A percentile compares a stretch with the other conserved stretches of the same genome.
Evolutionary conservation across 2,797 vertebrate genomes (phyloP).

Genomic region (Hippocampus kuda): DNA sequence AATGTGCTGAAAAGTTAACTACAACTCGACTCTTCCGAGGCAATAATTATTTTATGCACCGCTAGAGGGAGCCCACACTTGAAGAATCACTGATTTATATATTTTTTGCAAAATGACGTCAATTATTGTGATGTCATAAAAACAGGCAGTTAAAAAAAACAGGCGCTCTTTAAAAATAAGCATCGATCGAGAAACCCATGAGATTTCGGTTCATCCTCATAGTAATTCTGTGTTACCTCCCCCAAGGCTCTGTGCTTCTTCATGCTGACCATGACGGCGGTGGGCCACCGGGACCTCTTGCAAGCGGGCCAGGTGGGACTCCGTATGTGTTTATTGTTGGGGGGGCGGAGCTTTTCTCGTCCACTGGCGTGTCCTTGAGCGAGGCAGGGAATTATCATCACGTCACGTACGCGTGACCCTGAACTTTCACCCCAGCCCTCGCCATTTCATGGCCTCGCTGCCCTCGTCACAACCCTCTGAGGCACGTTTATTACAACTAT

Average conservation of each 20-base stretch:
- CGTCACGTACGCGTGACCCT: constrained; percentile 9
- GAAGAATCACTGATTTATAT: neutral
- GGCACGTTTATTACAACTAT: too few species aligned
- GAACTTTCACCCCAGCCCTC: constrained; percentile 22
- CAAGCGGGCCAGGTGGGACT: constrained; percentile 57
- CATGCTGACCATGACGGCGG: constrained; percentile 59
- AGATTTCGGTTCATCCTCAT: neutral
- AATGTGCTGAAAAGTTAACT: neutral
- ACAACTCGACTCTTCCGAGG: neutral
- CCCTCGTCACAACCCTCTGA: neutral
- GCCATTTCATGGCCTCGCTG: constrained; percentile 8
- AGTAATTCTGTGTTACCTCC: neutral
- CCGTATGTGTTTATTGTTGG: neutral
- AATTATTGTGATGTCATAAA: too few species aligned
- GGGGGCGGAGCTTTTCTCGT: constrained; percentile 1
- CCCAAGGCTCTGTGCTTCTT: constrained; percentile 59
- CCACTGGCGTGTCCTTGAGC: constrained; percentile 30
- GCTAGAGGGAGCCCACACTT: neutral
- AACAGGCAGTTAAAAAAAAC: too few species aligned
- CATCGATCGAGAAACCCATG: neutral
- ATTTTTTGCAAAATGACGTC: neutral
- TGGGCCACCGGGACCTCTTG: constrained; percentile 53
- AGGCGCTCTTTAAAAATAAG: too few species aligned
- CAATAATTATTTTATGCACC: neutral
- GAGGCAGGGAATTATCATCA: constrained; percentile 31